These are phyloP conservation scores for Lacanobia wlatinum DNA, from an alignment of 2,888 invertebrate species.

Conservation along the genomic window DNA sequence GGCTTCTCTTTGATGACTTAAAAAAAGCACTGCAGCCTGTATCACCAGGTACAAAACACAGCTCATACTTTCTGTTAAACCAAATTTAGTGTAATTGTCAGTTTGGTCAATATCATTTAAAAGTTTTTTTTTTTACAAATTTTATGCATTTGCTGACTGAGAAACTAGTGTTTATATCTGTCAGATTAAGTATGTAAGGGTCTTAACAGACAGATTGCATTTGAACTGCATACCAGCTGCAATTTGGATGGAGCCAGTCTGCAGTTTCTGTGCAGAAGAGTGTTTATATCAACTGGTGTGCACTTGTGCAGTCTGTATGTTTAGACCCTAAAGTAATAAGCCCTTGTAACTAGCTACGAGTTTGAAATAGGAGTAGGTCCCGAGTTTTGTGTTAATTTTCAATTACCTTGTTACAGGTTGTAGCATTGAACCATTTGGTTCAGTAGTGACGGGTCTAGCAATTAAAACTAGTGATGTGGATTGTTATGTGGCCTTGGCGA, in stretches of 20 bases:
- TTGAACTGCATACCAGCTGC: not conserved
- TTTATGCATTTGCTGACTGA: not conserved
- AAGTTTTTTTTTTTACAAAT: not conserved
- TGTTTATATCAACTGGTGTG: too few relatives aligned
- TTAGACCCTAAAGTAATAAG: too few relatives aligned
- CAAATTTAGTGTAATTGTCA: not conserved
- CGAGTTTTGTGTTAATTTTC: not conserved
- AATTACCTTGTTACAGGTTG: conserved; percentile 76
- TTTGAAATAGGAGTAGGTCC: not conserved
- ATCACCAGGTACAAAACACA: conserved; percentile 78
- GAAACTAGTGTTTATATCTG: not conserved
- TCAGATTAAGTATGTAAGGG: not conserved
- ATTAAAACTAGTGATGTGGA: conserved; percentile 94
- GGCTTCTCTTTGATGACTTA: conserved; percentile 77
- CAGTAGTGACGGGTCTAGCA: conserved; percentile 93
- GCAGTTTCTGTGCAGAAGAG: not conserved
- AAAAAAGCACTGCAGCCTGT: conserved; percentile 72
- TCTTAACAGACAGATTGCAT: too few relatives aligned
- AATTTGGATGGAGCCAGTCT: not conserved
- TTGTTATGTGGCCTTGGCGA: conserved; percentile 89
- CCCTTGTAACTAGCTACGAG: too few relatives aligned
- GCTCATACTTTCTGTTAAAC: not conserved
- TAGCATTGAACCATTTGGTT: conserved; percentile 92
- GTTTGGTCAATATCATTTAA: not conserved
- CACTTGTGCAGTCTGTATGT: too few relatives aligned